Conservation (phyloP, 2,888 invertebrate genomes). For the Microplitis manilae region DNA sequence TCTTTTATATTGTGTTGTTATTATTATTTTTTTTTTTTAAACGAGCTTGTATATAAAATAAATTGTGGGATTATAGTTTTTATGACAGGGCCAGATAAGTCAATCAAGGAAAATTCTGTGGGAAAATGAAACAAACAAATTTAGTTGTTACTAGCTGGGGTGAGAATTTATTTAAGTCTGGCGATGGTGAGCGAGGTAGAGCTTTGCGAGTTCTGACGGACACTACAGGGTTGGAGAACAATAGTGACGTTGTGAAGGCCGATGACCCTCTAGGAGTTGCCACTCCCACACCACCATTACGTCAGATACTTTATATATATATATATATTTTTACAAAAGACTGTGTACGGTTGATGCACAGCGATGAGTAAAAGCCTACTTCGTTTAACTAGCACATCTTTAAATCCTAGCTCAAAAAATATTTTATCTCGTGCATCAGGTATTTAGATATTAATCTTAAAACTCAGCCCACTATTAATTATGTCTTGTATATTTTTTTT, state of each 20-base stretch:
- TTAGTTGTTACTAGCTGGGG: background rate
- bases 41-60: background rate
- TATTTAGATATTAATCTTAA: background rate
- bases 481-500: background rate
- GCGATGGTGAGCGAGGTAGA: background rate
- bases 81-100: background rate
- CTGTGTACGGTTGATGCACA: background rate
- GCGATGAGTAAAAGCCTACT: background rate
- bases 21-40: background rate
- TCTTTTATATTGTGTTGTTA: background rate
- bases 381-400: background rate
- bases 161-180: background rate
- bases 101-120: background rate
- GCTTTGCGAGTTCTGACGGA: constrained; percentile 16
- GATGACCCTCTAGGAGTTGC: constrained; percentile 58
- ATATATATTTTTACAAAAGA: constrained; percentile 22
- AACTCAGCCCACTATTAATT: background rate
- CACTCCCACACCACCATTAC: constrained; percentile 64
- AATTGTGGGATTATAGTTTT: background rate
- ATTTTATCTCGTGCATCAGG: background rate
- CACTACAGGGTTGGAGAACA: constrained; percentile 58
- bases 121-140: background rate
- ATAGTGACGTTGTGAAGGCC: constrained; percentile 59
- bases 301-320: constrained; percentile 52
- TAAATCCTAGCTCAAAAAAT: background rate